Percentiles rank a stretch among this genome's conserved stretches.
phyloP scores from a whole-genome alignment of 2,113 vertebrate species.

The Cettia cetti region DNA sequence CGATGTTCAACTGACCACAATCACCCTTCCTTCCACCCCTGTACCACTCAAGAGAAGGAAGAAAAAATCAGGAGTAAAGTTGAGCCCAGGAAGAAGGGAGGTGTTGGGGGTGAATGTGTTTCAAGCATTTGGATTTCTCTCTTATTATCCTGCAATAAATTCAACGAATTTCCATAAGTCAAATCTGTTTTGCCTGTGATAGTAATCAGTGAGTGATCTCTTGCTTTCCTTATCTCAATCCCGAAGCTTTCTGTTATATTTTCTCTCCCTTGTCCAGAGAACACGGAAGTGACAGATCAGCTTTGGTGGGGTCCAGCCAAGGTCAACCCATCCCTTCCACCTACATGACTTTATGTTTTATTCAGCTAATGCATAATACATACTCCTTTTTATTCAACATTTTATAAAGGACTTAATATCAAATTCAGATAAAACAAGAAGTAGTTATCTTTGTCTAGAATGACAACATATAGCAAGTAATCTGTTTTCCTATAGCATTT shows the following conservation, averaged over 20 bases:
- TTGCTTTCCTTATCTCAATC: not conserved
- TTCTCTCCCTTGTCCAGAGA: not conserved
- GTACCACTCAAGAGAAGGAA: fast-evolving
- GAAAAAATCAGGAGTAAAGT: not conserved
- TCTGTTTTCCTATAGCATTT: not conserved
- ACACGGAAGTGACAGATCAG: not conserved
- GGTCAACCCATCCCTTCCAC: not conserved
- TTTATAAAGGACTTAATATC: not conserved
- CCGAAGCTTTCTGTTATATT: not conserved
- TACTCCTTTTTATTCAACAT: not conserved
- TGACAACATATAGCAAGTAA: not conserved
- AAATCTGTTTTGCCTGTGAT: fast-evolving
- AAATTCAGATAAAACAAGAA: not conserved
- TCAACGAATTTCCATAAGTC: not conserved
- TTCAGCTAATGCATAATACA: not conserved
- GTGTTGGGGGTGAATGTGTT: not conserved
- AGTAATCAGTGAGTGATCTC: not conserved
- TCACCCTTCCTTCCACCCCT: fast-evolving
- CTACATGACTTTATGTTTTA: not conserved
- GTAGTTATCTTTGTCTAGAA: not conserved
- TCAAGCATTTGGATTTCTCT: not conserved
- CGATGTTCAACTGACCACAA: not conserved
- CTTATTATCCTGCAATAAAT: not conserved
- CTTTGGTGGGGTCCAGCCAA: not conserved
- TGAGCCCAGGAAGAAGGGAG: not conserved